A percentile compares a stretch with the other conserved stretches of the same genome.
These are phyloP conservation scores for Candoia aspera DNA, from an alignment of 2,113 vertebrate species.

Conservation along the genomic window DNA sequence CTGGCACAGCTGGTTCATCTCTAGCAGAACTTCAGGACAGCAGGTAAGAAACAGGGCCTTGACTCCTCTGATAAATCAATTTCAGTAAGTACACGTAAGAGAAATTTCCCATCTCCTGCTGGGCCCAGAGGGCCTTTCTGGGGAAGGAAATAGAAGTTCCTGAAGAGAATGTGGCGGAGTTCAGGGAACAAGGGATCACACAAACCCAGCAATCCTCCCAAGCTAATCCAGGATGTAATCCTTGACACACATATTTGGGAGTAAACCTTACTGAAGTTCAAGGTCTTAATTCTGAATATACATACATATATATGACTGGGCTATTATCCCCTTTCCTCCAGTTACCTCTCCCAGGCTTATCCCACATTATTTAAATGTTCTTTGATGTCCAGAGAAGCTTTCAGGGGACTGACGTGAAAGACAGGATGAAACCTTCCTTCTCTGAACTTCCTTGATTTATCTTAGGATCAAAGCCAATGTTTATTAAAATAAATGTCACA, in stretches of 20 bases:
- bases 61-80: neutral
- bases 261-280: neutral
- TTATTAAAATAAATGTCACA: neutral
- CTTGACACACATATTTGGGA: neutral
- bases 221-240: neutral
- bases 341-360: neutral
- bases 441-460: neutral
- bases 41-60: neutral
- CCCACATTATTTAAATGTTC: neutral
- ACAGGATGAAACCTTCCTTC: neutral
- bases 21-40: constrained; percentile 19
- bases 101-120: neutral
- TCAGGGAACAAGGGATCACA: neutral
- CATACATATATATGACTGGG: neutral
- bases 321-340: neutral
- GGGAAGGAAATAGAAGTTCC: neutral
- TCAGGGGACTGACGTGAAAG: neutral
- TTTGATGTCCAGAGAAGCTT: neutral
- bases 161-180: neutral
- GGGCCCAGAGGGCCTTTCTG: neutral
- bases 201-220: neutral
- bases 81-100: neutral
- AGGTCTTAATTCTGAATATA: neutral
- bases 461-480: neutral
- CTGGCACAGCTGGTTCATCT: neutral